These are phyloP conservation scores for Nesometra sesokonis DNA, from an alignment of 35 echinoderm and acorn worm species.

Conservation along the genomic window DNA sequence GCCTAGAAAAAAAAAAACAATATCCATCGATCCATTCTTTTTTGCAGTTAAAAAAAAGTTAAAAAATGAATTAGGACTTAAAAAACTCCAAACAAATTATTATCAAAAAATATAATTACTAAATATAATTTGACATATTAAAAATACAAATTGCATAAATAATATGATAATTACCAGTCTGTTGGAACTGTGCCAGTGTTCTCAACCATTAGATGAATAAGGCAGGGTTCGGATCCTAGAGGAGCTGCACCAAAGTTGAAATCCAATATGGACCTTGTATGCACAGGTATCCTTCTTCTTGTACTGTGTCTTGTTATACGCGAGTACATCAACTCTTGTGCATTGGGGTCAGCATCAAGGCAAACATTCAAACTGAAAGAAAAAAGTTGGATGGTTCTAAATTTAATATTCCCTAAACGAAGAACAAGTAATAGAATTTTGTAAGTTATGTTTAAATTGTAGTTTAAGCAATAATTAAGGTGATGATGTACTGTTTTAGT, in stretches of 20 bases:
- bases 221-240: conserved; percentile 31
- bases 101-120: too few relatives aligned
- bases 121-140: not conserved
- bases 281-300: conserved; percentile 37
- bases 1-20: too few relatives aligned
- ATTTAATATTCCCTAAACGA: too few relatives aligned
- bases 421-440: too few relatives aligned
- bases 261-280: conserved; percentile 75
- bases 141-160: not conserved
- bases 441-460: too few relatives aligned
- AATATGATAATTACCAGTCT: conserved; percentile 51
- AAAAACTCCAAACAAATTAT: too few relatives aligned
- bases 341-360: conserved; percentile 64
- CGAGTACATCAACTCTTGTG: conserved; percentile 73
- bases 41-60: too few relatives aligned
- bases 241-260: conserved; percentile 94
- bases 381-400: not conserved
- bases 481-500: too few relatives aligned
- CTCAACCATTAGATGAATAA: conserved; percentile 92
- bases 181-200: conserved; percentile 83
- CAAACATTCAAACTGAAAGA: conserved; percentile 51
- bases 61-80: too few relatives aligned
- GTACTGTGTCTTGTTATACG: conserved; percentile 67
- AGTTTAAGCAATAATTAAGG: too few relatives aligned
- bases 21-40: too few relatives aligned